Percentiles rank a stretch among this genome's conserved stretches.
Evolutionary conservation across 1,140 invertebrate species (phyloP).

Genomic region (Drosophila ogumai): DNA sequence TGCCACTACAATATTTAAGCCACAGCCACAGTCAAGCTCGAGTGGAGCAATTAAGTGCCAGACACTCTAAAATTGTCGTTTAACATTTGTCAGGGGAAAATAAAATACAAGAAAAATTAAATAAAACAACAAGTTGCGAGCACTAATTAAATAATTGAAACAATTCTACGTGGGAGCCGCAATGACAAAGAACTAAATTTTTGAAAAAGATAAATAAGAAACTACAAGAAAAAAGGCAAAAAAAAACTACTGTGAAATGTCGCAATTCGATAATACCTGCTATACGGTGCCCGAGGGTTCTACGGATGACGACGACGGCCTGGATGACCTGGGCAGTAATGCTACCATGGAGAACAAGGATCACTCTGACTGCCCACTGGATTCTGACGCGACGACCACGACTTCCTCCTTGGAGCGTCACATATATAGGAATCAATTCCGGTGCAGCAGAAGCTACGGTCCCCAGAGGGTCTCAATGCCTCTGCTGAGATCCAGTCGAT

Average conservation of each 20-base stretch:
- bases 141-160: slow-evolving; percentile 67
- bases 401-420: slow-evolving; percentile 70
- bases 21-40: slow-evolving; percentile 6
- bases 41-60: slow-evolving; percentile 52
- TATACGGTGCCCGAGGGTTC: slow-evolving; percentile 81
- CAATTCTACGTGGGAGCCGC: slow-evolving; percentile 43
- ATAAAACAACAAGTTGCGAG: slow-evolving; percentile 29
- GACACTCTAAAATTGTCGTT: slow-evolving; percentile 61
- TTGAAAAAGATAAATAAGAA: slow-evolving; percentile 16
- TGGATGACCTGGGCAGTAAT: slow-evolving; percentile 47
- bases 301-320: slow-evolving; percentile 51
- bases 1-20: slow-evolving; percentile 19
- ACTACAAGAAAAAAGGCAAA: background rate
- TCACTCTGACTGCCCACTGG: slow-evolving; percentile 59
- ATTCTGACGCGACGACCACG: slow-evolving; percentile 66
- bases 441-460: slow-evolving; percentile 45
- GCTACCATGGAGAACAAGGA: slow-evolving; percentile 63
- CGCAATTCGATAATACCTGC: slow-evolving; percentile 77
- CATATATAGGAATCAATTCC: slow-evolving; percentile 53
- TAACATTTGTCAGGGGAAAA: slow-evolving; percentile 56
- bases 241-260: slow-evolving; percentile 46
- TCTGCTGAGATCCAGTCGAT: slow-evolving; percentile 47
- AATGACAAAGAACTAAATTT: slow-evolving; percentile 49
- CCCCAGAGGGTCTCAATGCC: slow-evolving; percentile 67
- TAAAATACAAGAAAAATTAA: slow-evolving; percentile 14